Conservation (phyloP, 2,888 invertebrate species). For the Anthophora plumipes region DNA sequence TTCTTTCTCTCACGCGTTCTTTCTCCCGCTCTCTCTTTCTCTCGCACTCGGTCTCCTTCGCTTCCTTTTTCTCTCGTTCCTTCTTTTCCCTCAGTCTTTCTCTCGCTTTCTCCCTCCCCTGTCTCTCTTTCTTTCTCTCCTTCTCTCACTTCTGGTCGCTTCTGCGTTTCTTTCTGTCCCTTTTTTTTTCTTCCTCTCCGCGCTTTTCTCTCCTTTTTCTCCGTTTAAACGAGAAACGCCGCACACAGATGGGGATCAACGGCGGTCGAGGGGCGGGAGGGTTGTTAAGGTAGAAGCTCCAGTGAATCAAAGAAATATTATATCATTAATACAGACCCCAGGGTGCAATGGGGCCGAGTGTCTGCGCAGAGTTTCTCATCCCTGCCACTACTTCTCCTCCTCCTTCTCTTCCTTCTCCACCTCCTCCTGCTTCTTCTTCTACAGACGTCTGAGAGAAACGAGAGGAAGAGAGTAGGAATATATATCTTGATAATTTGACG, state of each 20-base stretch:
- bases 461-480: constrained; percentile 54
- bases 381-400: too few species aligned
- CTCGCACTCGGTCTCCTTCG: too few species aligned
- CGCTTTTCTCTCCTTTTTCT: constrained; percentile 7
- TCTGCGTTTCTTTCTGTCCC: background rate
- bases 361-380: constrained; percentile 56
- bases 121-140: too few species aligned
- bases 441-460: background rate
- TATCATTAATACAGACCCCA: constrained; percentile 81
- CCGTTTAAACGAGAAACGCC: constrained; percentile 56
- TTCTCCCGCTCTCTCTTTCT: too few species aligned
- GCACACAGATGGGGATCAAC: constrained; percentile 24
- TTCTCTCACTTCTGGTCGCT: too few species aligned
- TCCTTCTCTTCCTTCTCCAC: too few species aligned
- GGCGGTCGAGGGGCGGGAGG: constrained; percentile 41
- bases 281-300: constrained; percentile 77
- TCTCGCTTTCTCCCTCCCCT: too few species aligned
- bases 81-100: too few species aligned
- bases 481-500: constrained; percentile 81
- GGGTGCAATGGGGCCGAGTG: constrained; percentile 75
- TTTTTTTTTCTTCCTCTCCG: constrained; percentile 27
- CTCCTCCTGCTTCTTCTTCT: constrained; percentile 6
- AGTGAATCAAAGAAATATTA: constrained; percentile 83
- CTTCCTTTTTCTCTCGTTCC: too few species aligned
- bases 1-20: too few species aligned